Percentiles rank a stretch among this genome's conserved stretches.
phyloP scores from a whole-genome alignment of 64 coral and sea anemone genomes.

The Pocillopora damicornis region DNA sequence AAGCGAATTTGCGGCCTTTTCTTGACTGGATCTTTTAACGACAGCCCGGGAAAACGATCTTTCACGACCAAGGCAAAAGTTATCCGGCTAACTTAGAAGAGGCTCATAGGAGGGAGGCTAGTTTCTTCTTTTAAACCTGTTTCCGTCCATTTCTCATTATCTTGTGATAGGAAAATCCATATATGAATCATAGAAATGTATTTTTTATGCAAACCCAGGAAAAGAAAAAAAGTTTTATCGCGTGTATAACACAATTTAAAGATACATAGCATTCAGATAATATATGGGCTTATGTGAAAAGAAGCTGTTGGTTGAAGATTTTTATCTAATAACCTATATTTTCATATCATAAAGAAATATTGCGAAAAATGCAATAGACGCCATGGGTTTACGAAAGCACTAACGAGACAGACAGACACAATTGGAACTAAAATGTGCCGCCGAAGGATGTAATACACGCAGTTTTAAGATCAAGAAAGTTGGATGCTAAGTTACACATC shows the following conservation, averaged over 20 bases:
- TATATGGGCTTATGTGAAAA: neutral
- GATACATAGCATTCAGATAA: neutral
- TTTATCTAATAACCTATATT: slow-evolving; percentile 26
- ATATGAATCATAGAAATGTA: slow-evolving; percentile 32
- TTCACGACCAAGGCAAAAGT: too few species aligned
- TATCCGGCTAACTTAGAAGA: neutral
- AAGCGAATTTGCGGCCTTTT: too few species aligned
- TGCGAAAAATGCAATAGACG: neutral
- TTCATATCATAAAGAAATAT: neutral
- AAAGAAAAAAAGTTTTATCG: slow-evolving; percentile 33
- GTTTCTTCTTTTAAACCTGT: neutral
- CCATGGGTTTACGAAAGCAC: neutral
- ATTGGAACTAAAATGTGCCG: neutral
- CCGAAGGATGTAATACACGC: too few species aligned
- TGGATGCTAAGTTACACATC: neutral
- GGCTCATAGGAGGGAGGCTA: neutral
- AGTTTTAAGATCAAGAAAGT: too few species aligned
- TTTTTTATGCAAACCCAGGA: neutral
- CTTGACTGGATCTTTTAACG: too few species aligned
- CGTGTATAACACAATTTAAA: neutral
- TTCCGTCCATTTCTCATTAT: slow-evolving; percentile 25
- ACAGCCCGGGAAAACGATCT: too few species aligned
- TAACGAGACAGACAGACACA: neutral
- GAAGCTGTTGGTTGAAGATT: neutral
- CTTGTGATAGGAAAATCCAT: neutral